Conservation (phyloP, 2,888 invertebrate genomes). For the Seira sanloemensis region DNA sequence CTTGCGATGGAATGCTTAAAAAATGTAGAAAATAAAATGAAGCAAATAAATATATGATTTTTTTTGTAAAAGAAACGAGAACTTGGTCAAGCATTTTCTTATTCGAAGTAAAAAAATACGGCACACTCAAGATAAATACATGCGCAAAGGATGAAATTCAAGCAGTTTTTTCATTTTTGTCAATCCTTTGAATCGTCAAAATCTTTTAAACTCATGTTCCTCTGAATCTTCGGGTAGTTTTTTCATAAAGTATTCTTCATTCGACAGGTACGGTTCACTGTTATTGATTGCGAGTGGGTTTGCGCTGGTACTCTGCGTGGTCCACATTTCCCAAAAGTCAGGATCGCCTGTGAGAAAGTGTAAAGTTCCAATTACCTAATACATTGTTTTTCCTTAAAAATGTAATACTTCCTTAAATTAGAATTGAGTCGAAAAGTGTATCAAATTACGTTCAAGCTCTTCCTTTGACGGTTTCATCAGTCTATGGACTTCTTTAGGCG, state of each 20-base stretch:
- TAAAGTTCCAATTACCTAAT: too few relatives aligned
- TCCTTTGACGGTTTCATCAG: conserved; percentile 62
- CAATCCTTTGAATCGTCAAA: too few relatives aligned
- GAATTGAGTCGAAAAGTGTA: not conserved
- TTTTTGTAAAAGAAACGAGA: too few relatives aligned
- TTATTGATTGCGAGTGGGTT: conserved; percentile 28
- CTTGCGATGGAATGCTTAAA: too few relatives aligned
- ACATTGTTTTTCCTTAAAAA: not conserved
- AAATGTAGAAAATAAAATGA: too few relatives aligned
- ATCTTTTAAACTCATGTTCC: too few relatives aligned
- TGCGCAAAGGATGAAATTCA: too few relatives aligned
- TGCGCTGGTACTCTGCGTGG: conserved; percentile 21
- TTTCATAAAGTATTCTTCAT: conserved; percentile 37
- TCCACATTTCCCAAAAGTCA: conserved; percentile 48
- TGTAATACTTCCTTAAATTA: not conserved
- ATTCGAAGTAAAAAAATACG: too few relatives aligned
- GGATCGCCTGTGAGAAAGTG: conserved; percentile 39
- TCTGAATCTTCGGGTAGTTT: conserved; percentile 6
- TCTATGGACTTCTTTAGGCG: conserved; percentile 57
- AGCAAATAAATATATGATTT: too few relatives aligned
- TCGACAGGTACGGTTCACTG: not conserved
- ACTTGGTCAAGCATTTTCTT: too few relatives aligned
- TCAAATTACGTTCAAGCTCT: conserved; percentile 54
- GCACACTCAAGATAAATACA: too few relatives aligned
- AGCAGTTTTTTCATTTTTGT: conserved; percentile 13